A percentile compares a stretch with the other conserved stretches of the same genome.
These are phyloP conservation scores for Hemithea aestivaria DNA, from an alignment of 2,888 invertebrate genomes.

Conservation along the genomic window DNA sequence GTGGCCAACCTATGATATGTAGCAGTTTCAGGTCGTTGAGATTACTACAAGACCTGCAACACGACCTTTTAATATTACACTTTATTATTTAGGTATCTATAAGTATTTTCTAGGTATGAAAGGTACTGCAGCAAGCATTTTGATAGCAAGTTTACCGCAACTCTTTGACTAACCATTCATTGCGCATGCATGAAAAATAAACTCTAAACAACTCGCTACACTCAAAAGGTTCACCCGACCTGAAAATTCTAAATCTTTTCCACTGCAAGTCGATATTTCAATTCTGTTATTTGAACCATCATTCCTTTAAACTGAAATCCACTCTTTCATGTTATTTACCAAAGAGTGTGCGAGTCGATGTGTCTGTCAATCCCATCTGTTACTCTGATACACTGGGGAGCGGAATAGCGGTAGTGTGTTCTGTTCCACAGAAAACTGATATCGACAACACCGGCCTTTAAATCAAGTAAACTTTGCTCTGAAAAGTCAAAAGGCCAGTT, in stretches of 20 bases:
- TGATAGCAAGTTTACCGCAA: conserved; percentile 3
- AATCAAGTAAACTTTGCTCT: conserved; percentile 4
- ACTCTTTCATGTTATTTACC: conserved; percentile 15
- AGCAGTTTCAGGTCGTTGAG: too few species aligned
- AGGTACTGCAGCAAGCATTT: too few species aligned
- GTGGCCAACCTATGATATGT: too few species aligned
- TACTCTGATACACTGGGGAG: conserved; percentile 12
- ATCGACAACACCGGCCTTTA: conserved; percentile 5
- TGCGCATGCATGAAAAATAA: conserved; percentile 5
- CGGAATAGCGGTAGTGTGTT: conserved; percentile 10
- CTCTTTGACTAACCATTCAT: not conserved
- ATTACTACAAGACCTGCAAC: too few species aligned
- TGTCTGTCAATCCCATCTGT: conserved; percentile 18
- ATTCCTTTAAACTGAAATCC: conserved; percentile 11
- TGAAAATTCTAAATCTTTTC: conserved; percentile 3
- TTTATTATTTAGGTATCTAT: too few species aligned
- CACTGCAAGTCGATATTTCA: conserved; percentile 5
- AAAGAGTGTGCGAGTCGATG: conserved; percentile 11
- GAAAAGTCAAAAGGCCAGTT: not conserved
- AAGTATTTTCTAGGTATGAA: too few species aligned
- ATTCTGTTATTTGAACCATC: conserved; percentile 3
- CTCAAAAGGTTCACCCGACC: conserved; percentile 1
- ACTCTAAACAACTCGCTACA: conserved; percentile 1
- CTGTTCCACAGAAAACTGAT: conserved; percentile 12
- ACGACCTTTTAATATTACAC: too few species aligned